Base-by-base conservation (phyloP, 2,113 vertebrate species). In the Thamnaconus septentrionalis region DNA sequence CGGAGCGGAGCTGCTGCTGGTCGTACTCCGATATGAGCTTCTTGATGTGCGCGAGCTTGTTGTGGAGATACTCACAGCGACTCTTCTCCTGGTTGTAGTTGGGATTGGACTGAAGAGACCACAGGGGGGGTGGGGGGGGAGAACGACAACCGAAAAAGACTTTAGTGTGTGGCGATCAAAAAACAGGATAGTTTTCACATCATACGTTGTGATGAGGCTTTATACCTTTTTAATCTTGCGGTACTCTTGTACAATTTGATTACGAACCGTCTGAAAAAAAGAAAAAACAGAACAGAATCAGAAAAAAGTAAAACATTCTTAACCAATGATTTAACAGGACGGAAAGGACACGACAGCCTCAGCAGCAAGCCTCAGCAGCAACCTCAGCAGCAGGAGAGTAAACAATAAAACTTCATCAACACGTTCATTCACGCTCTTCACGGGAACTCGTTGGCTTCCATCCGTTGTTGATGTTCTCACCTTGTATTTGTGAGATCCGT, bases 41-140 rank as follows among this genome's bases (percentile, higher is more conserved):
- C 91, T 98, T 97, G 79, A 98, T 96, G 78, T 96, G 95, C 5
- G 96, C 94, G 90, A 98, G 93, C 86, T 98, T 98, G 88, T 94
- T 94, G 92, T 98, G 96, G 6, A 98, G 93, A 81, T 96, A 95
- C 88, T 97, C 95, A 40, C 96, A 98, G 84, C 94, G 94, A 50
- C 89, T 90, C 84, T 94, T 96, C 85, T 98, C 95, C 76, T 94
- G 90, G 87, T 91, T 91, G 90, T 96, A 97, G 63, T 93, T 95
- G 11, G 95, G 94, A 68, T 96, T 96, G 5, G 93, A 96, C 95
- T 97, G 78, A 0, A 79, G 18, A 4, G 9, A 12, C 57, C 61
- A 53, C 4, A 10, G 18, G 18, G 18, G 18, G 18, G 18, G 18
- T 1, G 18, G 18, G 18, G 18, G 18, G 18, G 18, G 18, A 2